Base-by-base conservation (phyloP, 2,888 invertebrate genomes). In the Sinelater perroti region DNA sequence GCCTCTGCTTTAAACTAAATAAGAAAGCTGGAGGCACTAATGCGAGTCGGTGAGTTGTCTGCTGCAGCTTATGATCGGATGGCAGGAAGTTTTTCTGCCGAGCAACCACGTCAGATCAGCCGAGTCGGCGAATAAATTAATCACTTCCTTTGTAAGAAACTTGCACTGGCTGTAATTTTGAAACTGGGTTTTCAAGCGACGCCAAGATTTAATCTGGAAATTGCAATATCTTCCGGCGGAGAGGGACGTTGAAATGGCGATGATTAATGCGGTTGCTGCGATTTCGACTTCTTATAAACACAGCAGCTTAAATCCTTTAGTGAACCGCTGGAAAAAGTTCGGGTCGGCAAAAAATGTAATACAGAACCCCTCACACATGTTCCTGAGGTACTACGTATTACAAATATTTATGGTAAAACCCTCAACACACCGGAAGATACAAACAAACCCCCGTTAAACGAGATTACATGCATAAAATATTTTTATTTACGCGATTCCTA, bases 41-140 rank as follows among this genome's bases (percentile, higher is more conserved):
- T n/a, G n/a, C n/a, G n/a, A n/a, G n/a, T n/a, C n/a, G n/a, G n/a
- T n/a, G n/a, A n/a, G n/a, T n/a, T n/a, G n/a, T n/a, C n/a, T n/a
- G n/a, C n/a, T n/a, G n/a, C n/a, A n/a, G n/a, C n/a, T n/a, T n/a
- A n/a, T n/a, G n/a, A n/a, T n/a, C n/a, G n/a, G n/a, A n/a, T n/a
- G n/a, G n/a, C n/a, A n/a, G n/a, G n/a, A n/a, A n/a, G n/a, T 6
- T 11, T 5, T 6, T 18, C 35, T 16, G 35, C 16, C 2, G 35
- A 35, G 35, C 51, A 38, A 46, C 52, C 30, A 30, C 3, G 33
- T 24, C 40, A 52, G 38, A 30, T 30, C 45, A 30, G 28, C 30
- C 17, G 30, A 45, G 18, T 26, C 16, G 28, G 45, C 45, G 14
- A 26, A 45, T 45, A 13, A 16, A 45, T 30, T 26, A 45, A 45